Conservation (phyloP, 35 echinoderm and acorn worm species). For the Ophiothrix spiculata region DNA sequence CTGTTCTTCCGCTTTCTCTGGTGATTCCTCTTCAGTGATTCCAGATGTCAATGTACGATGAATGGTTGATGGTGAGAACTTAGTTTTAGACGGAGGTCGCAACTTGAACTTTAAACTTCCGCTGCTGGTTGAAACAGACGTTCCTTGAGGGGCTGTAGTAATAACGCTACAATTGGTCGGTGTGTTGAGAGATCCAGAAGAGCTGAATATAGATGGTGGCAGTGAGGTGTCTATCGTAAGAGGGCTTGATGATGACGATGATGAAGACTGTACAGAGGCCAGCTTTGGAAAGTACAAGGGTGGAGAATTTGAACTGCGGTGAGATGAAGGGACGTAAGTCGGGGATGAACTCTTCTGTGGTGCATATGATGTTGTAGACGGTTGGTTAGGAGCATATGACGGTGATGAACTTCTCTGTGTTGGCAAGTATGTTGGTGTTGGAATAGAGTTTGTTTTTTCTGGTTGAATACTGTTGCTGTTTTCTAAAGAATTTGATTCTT, state of each 20-base stretch:
- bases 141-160: background rate
- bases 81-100: conserved; percentile 25
- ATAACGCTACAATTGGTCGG: background rate
- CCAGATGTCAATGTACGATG: conserved; percentile 53
- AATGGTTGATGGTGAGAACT: conserved; percentile 36
- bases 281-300: background rate
- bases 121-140: background rate
- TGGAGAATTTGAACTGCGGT: background rate
- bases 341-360: background rate
- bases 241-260: conserved; percentile 9
- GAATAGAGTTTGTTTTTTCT: background rate
- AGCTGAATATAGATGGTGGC: background rate
- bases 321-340: background rate
- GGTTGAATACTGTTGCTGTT: background rate
- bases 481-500: background rate
- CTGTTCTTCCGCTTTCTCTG: background rate
- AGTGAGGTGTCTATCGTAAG: background rate
- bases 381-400: background rate
- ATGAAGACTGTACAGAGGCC: background rate
- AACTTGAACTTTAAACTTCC: background rate
- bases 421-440: background rate
- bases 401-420: background rate
- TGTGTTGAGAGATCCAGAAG: background rate
- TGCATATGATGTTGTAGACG: background rate
- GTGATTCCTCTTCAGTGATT: conserved; percentile 35